Base-by-base conservation (phyloP, 2,888 invertebrate species). In the Physocephala rufipes region DNA sequence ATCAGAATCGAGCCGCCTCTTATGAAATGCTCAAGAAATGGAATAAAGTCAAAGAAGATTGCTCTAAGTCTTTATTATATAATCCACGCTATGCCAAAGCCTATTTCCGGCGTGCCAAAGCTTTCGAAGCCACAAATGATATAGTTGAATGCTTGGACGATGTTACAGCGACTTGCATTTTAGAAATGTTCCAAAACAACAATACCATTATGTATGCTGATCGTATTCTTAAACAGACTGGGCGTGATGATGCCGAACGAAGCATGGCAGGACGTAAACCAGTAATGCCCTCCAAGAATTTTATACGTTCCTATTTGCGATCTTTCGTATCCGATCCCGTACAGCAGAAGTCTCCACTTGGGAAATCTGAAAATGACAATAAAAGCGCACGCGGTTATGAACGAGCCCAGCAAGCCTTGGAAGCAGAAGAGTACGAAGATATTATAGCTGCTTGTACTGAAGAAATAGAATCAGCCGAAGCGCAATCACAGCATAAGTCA, bases 1-100 rank as follows among this genome's bases (percentile, higher is more conserved):
- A 96, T 85, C 98, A 98, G 85, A 98, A 98, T 84, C 91, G 97
- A 79, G 98, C 97, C 15, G 98, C 97, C 19, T 95, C 96, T 58
- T 95, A 95, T 85, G 97, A 97, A 85, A 94, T 96, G 85, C 87
- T 96, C 82, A 92, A 93, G 86, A 93, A 94, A 86, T 94, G 93
- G 89, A 90, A 90, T 74, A 89, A 92, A 76, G 96, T 96, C 0
- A 93, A 95, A 80, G 90, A 91, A 75, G 97, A 97, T 84, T 97
- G 97, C 82, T 90, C 92, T 1, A 90, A 90, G 81, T 96, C 98
- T 2, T 88, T 98, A 47, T 90, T 93, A 81, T 88, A 93, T 36
- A 95, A 97, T 85, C 92, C 92, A 51, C 92, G 90, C 76, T 98
- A 97, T 85, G 89, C 92, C 16, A 97, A 97, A 87, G 97, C 97